A percentile compares a stretch with the other conserved stretches of the same genome.
phyloP scores from a whole-genome alignment of 2,113 vertebrate genomes.

The Sialia sialis region DNA sequence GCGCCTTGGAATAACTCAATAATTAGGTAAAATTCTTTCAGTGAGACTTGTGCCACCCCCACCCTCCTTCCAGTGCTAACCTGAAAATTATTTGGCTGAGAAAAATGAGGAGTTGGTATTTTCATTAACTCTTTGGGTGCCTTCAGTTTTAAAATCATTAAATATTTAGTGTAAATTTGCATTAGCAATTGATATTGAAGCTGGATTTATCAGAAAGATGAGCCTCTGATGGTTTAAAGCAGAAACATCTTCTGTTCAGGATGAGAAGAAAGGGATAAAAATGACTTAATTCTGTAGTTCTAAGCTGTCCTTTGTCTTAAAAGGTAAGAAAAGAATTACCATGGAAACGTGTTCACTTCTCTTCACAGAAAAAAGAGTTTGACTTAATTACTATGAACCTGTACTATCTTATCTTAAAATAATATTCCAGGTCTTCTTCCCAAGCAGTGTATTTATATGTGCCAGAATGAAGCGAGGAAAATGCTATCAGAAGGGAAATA shows the following conservation, averaged over 20 bases:
- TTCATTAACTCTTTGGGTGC: background rate
- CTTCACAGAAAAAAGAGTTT: conserved; percentile 23
- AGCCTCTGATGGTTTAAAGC: conserved; percentile 29
- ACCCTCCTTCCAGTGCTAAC: background rate
- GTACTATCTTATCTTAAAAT: conserved; percentile 63
- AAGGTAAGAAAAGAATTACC: conserved; percentile 71
- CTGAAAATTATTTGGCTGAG: background rate
- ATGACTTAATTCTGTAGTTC: conserved; percentile 60
- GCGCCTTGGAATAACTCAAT: background rate
- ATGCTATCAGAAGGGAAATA: conserved; percentile 45
- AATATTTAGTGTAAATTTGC: background rate
- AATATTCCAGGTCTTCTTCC: conserved; percentile 48
- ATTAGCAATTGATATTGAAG: conserved; percentile 9
- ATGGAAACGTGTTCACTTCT: conserved; percentile 63
- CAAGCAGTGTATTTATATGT: conserved; percentile 14
- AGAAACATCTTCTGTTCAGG: conserved; percentile 1
- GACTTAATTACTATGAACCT: conserved; percentile 65
- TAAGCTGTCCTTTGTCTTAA: conserved; percentile 69
- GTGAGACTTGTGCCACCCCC: background rate
- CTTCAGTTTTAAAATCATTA: background rate
- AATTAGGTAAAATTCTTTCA: conserved; percentile 26
- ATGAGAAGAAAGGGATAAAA: conserved; percentile 53
- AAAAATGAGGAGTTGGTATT: background rate
- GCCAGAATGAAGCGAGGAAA: conserved; percentile 38
- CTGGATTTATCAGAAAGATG: conserved; percentile 6